phyloP scores from a whole-genome alignment of 2,797 vertebrate species.

The Myripristis murdjan region DNA sequence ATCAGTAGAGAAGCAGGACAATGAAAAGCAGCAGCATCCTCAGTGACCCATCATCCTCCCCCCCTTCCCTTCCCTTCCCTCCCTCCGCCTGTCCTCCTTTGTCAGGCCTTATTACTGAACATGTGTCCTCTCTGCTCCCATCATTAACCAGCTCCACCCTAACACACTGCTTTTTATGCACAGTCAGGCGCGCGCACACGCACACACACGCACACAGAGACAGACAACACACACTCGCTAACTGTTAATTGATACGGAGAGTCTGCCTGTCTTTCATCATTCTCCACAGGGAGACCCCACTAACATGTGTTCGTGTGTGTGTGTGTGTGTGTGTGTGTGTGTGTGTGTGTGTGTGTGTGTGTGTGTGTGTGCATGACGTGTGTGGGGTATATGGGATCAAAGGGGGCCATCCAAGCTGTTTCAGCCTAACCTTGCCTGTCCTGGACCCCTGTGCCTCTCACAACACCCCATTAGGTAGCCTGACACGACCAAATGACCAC shows the following conservation, averaged over 20 bases:
- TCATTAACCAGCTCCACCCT: constrained; percentile 75
- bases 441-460: constrained; percentile 35
- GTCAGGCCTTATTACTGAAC: constrained; percentile 83
- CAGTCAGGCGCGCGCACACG: constrained; percentile 40
- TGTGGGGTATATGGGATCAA: constrained; percentile 53
- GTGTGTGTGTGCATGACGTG: no score
- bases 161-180: constrained; percentile 54
- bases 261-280: constrained; percentile 73
- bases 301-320: constrained; percentile 37
- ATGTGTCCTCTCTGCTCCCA: constrained; percentile 74
- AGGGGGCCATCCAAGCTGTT: constrained; percentile 49
- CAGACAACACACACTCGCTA: constrained; percentile 39
- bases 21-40: constrained; percentile 62
- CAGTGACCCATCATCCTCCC: constrained; percentile 57
- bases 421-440: constrained; percentile 16
- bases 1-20: constrained; percentile 24
- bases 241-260: constrained; percentile 75
- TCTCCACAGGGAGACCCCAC: constrained; percentile 50
- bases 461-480: constrained; percentile 31
- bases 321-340: constrained; percentile 21
- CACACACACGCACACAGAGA: constrained; percentile 32
- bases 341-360: no score
- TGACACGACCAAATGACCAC: constrained; percentile 25
- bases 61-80: constrained; percentile 47
- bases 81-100: constrained; percentile 65